These are phyloP conservation scores for Himalopsyche phryganea DNA, from an alignment of 1,140 invertebrate genomes.

Conservation along the genomic window DNA sequence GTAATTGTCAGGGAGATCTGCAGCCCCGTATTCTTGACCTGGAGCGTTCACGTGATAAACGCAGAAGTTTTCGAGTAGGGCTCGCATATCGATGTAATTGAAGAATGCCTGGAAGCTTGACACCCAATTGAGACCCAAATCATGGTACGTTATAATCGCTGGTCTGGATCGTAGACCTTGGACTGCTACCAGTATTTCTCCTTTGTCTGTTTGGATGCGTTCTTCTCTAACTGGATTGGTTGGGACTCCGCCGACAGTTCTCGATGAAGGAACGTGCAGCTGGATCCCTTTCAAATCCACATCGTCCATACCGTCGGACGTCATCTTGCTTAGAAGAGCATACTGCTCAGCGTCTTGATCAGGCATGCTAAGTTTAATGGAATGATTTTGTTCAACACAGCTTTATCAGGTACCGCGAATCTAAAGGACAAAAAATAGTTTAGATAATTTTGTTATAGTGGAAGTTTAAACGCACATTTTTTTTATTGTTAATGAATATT, in stretches of 20 bases:
- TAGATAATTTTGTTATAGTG: no score
- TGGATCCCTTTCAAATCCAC: conserved; percentile 90
- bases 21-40: conserved; percentile 88
- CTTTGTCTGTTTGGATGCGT: conserved; percentile 82
- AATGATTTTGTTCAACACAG: no score
- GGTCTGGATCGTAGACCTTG: conserved; percentile 89
- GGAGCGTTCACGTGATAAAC: conserved; percentile 95
- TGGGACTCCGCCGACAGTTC: conserved; percentile 59
- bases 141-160: conserved; percentile 94
- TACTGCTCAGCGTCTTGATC: no score
- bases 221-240: conserved; percentile 57
- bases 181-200: conserved; percentile 81
- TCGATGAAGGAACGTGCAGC: conserved; percentile 72
- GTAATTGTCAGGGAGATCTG: conserved; percentile 84
- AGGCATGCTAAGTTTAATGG: no score
- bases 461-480: no score
- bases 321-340: conserved; percentile 31
- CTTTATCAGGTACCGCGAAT: no score
- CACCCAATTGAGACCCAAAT: conserved; percentile 93
- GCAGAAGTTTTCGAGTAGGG: conserved; percentile 88
- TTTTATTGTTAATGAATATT: no score
- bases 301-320: conserved; percentile 71
- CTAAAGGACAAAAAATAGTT: no score
- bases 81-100: conserved; percentile 88
- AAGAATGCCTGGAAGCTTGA: conserved; percentile 90